Evolutionary conservation across 2,888 invertebrate species (phyloP).

Genomic region (Troides aeacus): DNA sequence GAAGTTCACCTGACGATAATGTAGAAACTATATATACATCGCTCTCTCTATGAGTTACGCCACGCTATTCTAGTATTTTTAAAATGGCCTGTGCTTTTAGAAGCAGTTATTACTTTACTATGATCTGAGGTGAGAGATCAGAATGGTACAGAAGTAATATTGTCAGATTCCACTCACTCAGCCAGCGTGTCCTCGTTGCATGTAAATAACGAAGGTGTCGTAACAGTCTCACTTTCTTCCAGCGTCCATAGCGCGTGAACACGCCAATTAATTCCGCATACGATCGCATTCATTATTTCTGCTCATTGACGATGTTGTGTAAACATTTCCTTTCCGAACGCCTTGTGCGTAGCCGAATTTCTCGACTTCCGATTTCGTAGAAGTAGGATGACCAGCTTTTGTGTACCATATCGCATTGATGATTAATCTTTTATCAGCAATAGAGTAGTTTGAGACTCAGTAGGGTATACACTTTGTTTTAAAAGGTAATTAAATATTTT

Average conservation of each 20-base stretch:
- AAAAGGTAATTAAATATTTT: too few species aligned
- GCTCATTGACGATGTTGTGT: constrained; percentile 46
- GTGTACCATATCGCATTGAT: background rate
- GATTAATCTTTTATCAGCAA: too few species aligned
- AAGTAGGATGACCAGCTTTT: constrained; percentile 1
- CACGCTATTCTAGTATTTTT: too few species aligned
- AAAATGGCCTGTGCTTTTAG: background rate
- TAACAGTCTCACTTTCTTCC: constrained; percentile 61
- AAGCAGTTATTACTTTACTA: background rate
- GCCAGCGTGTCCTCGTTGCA: background rate
- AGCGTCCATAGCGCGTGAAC: constrained; percentile 58
- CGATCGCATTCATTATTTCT: constrained; percentile 54
- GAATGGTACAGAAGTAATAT: background rate
- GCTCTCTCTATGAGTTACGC: too few species aligned
- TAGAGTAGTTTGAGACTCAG: too few species aligned
- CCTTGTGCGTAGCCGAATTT: background rate
- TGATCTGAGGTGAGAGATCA: background rate
- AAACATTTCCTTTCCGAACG: constrained; percentile 58
- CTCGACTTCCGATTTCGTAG: constrained; percentile 15
- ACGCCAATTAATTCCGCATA: constrained; percentile 38
- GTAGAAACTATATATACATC: too few species aligned
- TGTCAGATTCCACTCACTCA: constrained; percentile 3
- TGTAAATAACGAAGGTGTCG: constrained; percentile 39
- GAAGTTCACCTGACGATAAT: too few species aligned
- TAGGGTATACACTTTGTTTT: too few species aligned